Conservation (phyloP, 2,113 vertebrate genomes). For the Nansenia antarctica region DNA sequence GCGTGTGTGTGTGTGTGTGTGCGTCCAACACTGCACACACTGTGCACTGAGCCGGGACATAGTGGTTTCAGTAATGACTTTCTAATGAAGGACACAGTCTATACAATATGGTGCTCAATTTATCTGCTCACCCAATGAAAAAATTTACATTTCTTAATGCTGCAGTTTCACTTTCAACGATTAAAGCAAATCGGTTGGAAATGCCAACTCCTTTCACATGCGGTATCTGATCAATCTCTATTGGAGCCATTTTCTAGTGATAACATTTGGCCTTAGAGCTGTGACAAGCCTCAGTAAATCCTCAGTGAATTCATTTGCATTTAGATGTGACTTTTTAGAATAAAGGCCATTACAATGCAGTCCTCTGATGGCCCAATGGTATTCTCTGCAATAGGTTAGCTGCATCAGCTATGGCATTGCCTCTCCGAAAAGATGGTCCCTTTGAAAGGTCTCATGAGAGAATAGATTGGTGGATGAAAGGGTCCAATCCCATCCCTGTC, state of each 20-base stretch:
- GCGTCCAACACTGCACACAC: not conserved
- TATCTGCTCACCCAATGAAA: constrained; percentile 9
- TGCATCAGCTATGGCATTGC: not conserved
- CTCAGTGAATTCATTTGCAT: constrained; percentile 24
- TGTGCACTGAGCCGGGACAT: not conserved
- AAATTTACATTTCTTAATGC: constrained; percentile 26
- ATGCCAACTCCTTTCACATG: constrained; percentile 15
- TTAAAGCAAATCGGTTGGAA: constrained; percentile 8
- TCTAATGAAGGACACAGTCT: constrained; percentile 7
- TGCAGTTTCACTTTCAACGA: constrained; percentile 10
- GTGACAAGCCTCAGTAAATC: not conserved
- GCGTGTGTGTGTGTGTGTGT: not conserved
- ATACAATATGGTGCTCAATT: constrained; percentile 7
- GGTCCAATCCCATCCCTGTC: too few relatives aligned
- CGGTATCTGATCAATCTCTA: constrained; percentile 11
- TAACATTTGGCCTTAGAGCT: constrained; percentile 20
- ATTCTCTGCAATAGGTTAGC: not conserved
- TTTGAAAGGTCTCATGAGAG: not conserved
- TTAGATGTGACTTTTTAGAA: constrained; percentile 20
- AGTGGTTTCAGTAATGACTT: constrained; percentile 2
- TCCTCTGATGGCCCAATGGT: constrained; percentile 1
- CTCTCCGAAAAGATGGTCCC: not conserved
- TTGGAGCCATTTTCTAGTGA: not conserved
- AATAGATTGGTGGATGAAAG: too few relatives aligned
- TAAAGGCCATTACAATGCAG: not conserved